Base-by-base conservation (phyloP, 1,140 invertebrate genomes). In the Drosophila parabipectinata region DNA sequence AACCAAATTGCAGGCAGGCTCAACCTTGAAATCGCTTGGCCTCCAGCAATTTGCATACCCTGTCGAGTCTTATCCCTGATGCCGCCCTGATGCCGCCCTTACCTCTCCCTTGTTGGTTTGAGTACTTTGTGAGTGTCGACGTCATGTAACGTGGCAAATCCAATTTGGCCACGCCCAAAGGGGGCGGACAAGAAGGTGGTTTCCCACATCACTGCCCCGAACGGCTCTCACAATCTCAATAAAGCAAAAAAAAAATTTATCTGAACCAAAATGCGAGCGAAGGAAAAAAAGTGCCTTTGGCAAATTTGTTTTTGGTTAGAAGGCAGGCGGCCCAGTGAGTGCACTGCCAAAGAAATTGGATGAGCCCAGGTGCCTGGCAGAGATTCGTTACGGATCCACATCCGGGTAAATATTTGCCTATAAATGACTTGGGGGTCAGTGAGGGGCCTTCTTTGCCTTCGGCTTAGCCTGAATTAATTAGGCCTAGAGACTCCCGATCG, bases 111-210 rank as follows among this genome's bases (percentile, higher is more conserved):
- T 24, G 37, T 12, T 34, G 58, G 61, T 60, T 58, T 83, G 51
- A 68, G 72, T 79, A 63, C 72, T 60, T 69, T 79, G 66, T 66
- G 76, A 69, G 69, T 77, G 76, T 72, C 69, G 71, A 79, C 63
- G 68, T 52, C 80, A 62, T 77, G 76, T 73, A 66, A 79, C 63
- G 54, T 66, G 72, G 61, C 66, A 84, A 84, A 84, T 84, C 80
- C 77, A 84, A 84, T 84, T 84, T 84, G 39, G 63, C 41, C 59
- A 66, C 55, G 66, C n/a, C 41, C 41, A 45, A 64, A 14, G 30
- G 9, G 30, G 41, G 28, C 14, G 15, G 2, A 37, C 41, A 44
- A 44, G 15, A 18, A 44, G n/a, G 14, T 2, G 41, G 6, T 44
- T 44, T 8, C 4, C 39, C 39, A 6, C 37, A 18, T 10, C 9